Percentiles rank a stretch among this genome's conserved stretches.
These are phyloP conservation scores for Dinothrombium tinctorium DNA, from an alignment of 1,140 invertebrate species.

Conservation along the genomic window DNA sequence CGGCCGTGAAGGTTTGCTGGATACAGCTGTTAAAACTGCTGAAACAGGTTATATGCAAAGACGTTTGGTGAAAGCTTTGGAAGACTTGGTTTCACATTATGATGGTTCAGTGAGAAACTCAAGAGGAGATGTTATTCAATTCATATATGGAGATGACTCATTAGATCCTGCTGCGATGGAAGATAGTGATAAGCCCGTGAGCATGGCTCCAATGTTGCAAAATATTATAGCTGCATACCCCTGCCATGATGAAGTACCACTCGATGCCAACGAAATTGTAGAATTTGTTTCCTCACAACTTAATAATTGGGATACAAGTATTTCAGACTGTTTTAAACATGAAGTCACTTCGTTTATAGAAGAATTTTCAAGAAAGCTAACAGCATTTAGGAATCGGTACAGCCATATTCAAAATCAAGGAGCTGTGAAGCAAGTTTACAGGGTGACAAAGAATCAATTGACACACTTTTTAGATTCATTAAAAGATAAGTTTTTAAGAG, in stretches of 20 bases:
- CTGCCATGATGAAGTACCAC: conserved; percentile 9
- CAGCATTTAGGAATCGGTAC: background rate
- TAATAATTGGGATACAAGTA: background rate
- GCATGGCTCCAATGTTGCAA: conserved; percentile 25
- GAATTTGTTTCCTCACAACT: background rate
- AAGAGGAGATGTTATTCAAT: conserved; percentile 75
- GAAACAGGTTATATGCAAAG: conserved; percentile 99
- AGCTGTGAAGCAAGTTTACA: conserved; percentile 20
- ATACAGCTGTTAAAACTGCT: conserved; percentile 99
- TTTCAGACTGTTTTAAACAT: conserved; percentile 4
- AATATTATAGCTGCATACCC: conserved; percentile 18
- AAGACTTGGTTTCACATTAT: conserved; percentile 88
- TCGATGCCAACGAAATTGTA: background rate
- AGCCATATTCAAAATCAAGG: background rate
- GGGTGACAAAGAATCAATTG: conserved; percentile 55
- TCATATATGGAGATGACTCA: conserved; percentile 81
- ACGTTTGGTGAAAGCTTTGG: conserved; percentile 82
- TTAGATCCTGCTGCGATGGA: conserved; percentile 96
- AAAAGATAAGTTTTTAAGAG: conserved; percentile 55
- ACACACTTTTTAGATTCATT: conserved; percentile 60
- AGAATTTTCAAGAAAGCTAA: background rate
- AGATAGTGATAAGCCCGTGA: conserved; percentile 45
- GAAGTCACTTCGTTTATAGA: conserved; percentile 2
- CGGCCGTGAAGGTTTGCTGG: conserved; percentile 90
- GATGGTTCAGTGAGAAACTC: conserved; percentile 89